Evolutionary conservation across 2,888 invertebrate species (phyloP).

Genomic region (Hypolimnas misippus): DNA sequence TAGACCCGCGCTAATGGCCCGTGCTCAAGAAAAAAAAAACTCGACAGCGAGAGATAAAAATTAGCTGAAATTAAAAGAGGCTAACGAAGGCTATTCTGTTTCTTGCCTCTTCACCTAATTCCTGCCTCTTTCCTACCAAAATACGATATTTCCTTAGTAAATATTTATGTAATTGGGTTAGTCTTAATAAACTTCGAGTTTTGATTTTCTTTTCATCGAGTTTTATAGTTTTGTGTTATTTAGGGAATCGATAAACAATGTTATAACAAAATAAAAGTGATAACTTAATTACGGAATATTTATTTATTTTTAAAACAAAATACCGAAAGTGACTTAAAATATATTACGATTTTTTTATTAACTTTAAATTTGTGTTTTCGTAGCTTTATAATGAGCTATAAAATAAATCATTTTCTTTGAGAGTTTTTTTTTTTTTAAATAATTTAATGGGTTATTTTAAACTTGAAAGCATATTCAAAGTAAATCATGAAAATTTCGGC

Average conservation of each 20-base stretch:
- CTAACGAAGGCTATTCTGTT: conserved; percentile 81
- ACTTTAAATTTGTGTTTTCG: too few species aligned
- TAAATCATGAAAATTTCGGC: not conserved
- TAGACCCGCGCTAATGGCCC: conserved; percentile 70
- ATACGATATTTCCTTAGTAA: conserved; percentile 20
- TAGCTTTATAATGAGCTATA: too few species aligned
- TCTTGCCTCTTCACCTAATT: conserved; percentile 39
- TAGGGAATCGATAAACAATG: too few species aligned
- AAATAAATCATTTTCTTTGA: too few species aligned
- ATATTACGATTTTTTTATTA: too few species aligned
- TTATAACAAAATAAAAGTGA: too few species aligned
- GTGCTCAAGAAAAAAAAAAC: conserved; percentile 79
- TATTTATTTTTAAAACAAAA: too few species aligned
- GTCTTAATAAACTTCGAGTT: conserved; percentile 4
- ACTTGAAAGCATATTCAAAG: not conserved
- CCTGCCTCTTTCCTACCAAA: conserved; percentile 29
- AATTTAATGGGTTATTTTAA: conserved; percentile 1
- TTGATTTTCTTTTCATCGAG: not conserved
- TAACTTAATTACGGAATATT: too few species aligned
- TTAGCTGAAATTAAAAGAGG: conserved; percentile 84
- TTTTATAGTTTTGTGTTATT: not conserved
- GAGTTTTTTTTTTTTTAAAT: too few species aligned
- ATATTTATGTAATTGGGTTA: conserved; percentile 22
- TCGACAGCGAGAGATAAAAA: conserved; percentile 79
- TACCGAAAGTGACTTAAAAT: too few species aligned